Conservation (phyloP, 1,140 invertebrate genomes). For the Pygmarrhopalites habei region DNA sequence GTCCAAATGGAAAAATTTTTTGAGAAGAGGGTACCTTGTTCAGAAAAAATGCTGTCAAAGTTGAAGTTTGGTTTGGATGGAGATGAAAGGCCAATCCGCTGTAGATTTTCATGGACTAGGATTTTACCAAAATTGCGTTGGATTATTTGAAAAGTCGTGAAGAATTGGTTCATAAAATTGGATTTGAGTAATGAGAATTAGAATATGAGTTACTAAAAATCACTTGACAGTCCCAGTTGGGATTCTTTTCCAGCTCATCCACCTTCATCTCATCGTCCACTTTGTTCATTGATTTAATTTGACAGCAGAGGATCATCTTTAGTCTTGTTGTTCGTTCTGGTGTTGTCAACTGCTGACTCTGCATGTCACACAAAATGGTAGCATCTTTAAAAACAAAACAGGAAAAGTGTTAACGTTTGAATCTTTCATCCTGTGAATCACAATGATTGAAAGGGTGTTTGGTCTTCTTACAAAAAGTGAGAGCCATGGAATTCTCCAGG, state of each 20-base stretch:
- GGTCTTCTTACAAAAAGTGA: no score
- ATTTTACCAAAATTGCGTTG: no score
- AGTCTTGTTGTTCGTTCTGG: neutral
- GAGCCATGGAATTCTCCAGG: no score
- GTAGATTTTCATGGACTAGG: neutral
- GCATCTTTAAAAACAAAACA: no score
- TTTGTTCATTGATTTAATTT: neutral
- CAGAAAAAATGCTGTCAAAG: neutral
- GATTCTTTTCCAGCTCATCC: neutral
- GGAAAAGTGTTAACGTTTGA: no score
- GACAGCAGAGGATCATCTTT: neutral
- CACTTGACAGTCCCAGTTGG: neutral
- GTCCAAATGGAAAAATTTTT: neutral
- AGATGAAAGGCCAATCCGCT: neutral
- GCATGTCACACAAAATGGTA: no score
- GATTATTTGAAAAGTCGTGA: no score
- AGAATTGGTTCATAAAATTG: no score
- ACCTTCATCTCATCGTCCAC: neutral
- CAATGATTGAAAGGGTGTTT: no score
- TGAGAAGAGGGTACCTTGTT: neutral
- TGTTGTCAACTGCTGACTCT: no score
- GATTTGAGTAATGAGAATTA: neutral
- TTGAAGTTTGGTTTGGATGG: neutral
- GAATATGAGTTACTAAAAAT: neutral
- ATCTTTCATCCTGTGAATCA: no score